Evolutionary conservation across 2,113 vertebrate species (phyloP).

Genomic region (Cryptoleucopteryx plumbea): DNA sequence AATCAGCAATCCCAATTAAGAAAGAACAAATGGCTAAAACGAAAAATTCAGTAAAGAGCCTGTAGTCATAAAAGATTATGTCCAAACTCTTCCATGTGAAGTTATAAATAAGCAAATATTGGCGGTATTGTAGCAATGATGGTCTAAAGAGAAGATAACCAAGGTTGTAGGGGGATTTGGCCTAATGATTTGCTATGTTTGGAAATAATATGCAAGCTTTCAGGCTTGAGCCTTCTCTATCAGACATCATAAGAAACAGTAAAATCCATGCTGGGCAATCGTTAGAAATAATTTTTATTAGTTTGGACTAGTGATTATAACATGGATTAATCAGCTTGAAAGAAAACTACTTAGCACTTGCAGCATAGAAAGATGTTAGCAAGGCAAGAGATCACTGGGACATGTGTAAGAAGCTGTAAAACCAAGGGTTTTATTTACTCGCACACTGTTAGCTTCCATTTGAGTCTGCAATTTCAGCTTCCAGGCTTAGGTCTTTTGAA

Average conservation of each 20-base stretch:
- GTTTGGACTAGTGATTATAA: background rate
- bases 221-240: background rate
- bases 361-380: background rate
- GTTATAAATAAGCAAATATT: background rate
- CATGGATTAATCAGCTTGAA: background rate
- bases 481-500: background rate
- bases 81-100: background rate
- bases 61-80: background rate
- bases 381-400: background rate
- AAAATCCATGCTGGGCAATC: background rate
- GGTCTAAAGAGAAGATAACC: background rate
- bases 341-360: background rate
- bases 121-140: background rate
- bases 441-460: background rate
- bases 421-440: background rate
- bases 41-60: background rate
- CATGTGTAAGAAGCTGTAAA: background rate
- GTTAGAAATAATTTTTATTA: background rate
- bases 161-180: background rate
- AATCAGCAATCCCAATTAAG: background rate
- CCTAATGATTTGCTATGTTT: background rate
- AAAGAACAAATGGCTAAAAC: background rate
- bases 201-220: background rate
- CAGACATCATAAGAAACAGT: background rate
- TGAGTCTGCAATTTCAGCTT: background rate